phyloP scores from a whole-genome alignment of 2,113 vertebrate species.

The Vombatus ursinus region DNA sequence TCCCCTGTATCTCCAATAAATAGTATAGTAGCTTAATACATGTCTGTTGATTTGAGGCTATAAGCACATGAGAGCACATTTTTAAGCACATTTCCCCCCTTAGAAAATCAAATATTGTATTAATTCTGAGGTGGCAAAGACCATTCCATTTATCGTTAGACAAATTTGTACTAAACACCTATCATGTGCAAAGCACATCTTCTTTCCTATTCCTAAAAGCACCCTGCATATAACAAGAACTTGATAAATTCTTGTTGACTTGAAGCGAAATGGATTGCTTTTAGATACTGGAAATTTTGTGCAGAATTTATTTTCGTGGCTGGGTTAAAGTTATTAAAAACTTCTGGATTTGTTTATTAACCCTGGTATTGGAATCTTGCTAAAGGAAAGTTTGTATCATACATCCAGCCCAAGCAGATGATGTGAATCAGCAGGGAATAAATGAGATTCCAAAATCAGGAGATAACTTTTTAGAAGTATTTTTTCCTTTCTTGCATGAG shows the following conservation, averaged over 20 bases:
- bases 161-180: background rate
- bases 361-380: slow-evolving; percentile 56
- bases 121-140: background rate
- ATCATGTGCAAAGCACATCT: background rate
- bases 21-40: background rate
- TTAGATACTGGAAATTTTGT: slow-evolving; percentile 54
- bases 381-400: slow-evolving; percentile 66
- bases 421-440: slow-evolving; percentile 79
- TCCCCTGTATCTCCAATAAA: background rate
- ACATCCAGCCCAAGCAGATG: slow-evolving; percentile 73
- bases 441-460: slow-evolving; percentile 78
- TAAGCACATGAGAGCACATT: background rate
- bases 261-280: slow-evolving; percentile 71
- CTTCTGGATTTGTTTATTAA: background rate
- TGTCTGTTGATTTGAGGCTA: background rate
- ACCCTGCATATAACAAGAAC: slow-evolving; percentile 4
- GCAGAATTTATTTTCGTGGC: slow-evolving; percentile 60
- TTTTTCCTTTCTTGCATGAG: slow-evolving; percentile 73
- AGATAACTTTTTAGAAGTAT: slow-evolving; percentile 75
- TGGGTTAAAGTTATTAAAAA: slow-evolving; percentile 64
- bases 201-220: background rate
- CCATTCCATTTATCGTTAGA: background rate
- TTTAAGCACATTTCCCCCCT: background rate
- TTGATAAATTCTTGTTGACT: slow-evolving; percentile 49
- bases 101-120: background rate